Base-by-base conservation (phyloP, 2,113 vertebrate species). In the Prunella fulvescens region DNA sequence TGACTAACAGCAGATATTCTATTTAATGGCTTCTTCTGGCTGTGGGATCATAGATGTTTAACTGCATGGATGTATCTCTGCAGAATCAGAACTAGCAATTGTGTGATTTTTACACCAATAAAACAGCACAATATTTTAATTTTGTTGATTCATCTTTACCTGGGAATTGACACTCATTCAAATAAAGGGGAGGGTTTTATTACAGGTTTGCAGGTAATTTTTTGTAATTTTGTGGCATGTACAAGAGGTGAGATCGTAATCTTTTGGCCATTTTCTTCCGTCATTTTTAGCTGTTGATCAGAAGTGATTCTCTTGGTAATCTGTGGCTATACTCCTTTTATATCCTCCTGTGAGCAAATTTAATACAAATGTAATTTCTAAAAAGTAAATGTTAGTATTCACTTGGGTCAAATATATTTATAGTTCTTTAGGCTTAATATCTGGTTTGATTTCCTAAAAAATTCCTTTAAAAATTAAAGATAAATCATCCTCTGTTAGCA, bases 21-120 rank as follows among this genome's bases (percentile, higher is more conserved):
- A 98, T 99, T 99, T 99, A 99, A 99, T 99, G 98, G 98, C 98
- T 99, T 98, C 98, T 98, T 98, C 98, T 99, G 97, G 99, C 98
- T 98, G 97, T 99, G 98, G 98, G 98, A 98, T 98, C 98, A 98
- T 98, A 98, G 98, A 98, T 98, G 98, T 99, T 99, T 98, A 99
- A 98, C 98, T 99, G 98, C 98, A 99, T 98, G 98, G 98, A 98
- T 98, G 98, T 98, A 98, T 99, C 98, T 98, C 98, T 98, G 98
- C 98, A 99, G 98, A 99, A 98, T 98, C 97, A 97, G 98, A 98
- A 99, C 98, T 99, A 99, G 98, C 98, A 98, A 96, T 97, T 98
- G 98, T 99, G 98, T 99, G 98, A 98, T 98, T 99, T 99, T 99
- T 99, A 99, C 98, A 99, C 97, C 98, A 99, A 99, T 99, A 99